Base-by-base conservation (phyloP, 2,113 vertebrate genomes). In the Mobula birostris region DNA sequence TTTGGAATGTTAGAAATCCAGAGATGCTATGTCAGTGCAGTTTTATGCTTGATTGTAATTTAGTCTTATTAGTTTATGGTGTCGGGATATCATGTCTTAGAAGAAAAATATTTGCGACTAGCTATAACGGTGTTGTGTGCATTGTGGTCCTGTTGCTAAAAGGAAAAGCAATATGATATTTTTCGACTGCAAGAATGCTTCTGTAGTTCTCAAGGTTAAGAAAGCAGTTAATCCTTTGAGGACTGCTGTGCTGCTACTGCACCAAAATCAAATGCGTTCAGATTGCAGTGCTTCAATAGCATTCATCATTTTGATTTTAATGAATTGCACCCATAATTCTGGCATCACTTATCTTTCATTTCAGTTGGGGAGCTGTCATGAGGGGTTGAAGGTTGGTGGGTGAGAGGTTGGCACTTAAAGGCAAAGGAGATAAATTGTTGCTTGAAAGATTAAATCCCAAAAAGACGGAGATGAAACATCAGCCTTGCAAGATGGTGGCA, bases 201-300 rank as follows among this genome's bases (percentile, higher is more conserved):
- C 83, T 88, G 83, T 88, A n/a, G 24, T 88, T 88, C 85, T 90
- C 85, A 90, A 90, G 85, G 85, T 90, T 90, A 90, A 90, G 85
- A 66, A 90, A 32, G 61, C 85, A 90, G 85, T 90, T 90, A 90
- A 90, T 66, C 85, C 61, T 68, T 66, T 90, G 85, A 90, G 85
- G 61, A 68, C 85, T 90, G 85, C 85, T 66, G 61, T 90, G 85
- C 85, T 90, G 85, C 29, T 63, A 88, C 58, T 88, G 85, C 85
- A 90, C 85, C 85, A 90, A 68, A 90, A 90, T 90, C 85, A 66
- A 90, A 68, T 32, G 29, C 63, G n/a, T 68, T 90, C 85, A 90
- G 61, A 32, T 66, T 90, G 61, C 85, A 90, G 85, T 63, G 5
- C 61, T 90, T n/a, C 27, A 68, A n/a, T 14, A 83, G 66, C 63